These are phyloP conservation scores for Scaptomyza reducta DNA, from an alignment of 2,888 invertebrate genomes.

Conservation along the genomic window DNA sequence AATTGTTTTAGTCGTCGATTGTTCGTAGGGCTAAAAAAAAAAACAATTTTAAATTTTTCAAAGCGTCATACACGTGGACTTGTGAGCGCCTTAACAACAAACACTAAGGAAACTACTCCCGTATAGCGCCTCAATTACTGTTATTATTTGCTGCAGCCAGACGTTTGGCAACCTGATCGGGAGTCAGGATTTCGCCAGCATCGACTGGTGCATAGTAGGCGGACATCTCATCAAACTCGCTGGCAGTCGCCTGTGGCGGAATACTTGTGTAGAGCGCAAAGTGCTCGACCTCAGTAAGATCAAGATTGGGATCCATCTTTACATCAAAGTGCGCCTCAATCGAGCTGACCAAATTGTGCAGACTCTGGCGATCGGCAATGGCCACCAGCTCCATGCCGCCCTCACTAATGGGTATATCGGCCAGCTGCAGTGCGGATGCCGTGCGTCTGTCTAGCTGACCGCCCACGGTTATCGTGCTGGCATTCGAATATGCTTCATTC, in stretches of 20 bases:
- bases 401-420: slow-evolving; percentile 83
- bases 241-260: slow-evolving; percentile 93
- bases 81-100: slow-evolving; percentile 4
- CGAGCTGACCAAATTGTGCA: slow-evolving; percentile 82
- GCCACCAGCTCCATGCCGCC: slow-evolving; percentile 87
- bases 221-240: slow-evolving; percentile 94
- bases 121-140: slow-evolving; percentile 49
- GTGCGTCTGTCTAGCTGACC: slow-evolving; percentile 83
- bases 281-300: slow-evolving; percentile 94
- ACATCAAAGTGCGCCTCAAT: slow-evolving; percentile 84
- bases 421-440: slow-evolving; percentile 84
- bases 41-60: slow-evolving; percentile 10
- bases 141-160: slow-evolving; percentile 81
- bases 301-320: slow-evolving; percentile 86
- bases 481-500: slow-evolving; percentile 83
- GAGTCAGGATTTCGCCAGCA: slow-evolving; percentile 88
- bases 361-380: slow-evolving; percentile 84
- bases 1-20: slow-evolving; percentile 30
- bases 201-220: slow-evolving; percentile 94
- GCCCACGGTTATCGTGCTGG: slow-evolving; percentile 83
- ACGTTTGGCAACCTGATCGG: slow-evolving; percentile 83
- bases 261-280: slow-evolving; percentile 94
- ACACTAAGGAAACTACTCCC: slow-evolving; percentile 34
- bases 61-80: slow-evolving; percentile 1
- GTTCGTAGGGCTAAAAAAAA: slow-evolving; percentile 34